Conservation (phyloP, 2,113 vertebrate genomes). For the Tyrannus savana region DNA sequence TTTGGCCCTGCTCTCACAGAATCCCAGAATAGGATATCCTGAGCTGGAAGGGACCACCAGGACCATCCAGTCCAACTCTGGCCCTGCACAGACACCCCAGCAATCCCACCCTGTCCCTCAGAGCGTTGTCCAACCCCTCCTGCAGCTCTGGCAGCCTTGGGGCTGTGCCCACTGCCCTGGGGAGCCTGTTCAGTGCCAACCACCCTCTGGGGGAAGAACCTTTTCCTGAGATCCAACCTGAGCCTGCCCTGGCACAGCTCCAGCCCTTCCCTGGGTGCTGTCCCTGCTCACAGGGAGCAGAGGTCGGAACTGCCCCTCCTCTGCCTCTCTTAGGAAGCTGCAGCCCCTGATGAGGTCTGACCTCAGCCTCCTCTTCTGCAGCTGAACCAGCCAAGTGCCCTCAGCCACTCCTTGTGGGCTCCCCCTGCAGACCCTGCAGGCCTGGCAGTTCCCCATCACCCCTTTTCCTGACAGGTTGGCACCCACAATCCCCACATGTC, state of each 20-base stretch:
- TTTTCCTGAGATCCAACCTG: not conserved
- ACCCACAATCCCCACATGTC: fast-evolving
- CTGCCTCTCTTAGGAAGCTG: not conserved
- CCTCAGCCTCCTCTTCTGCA: not conserved
- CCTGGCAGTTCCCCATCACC: not conserved
- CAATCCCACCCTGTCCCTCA: not conserved
- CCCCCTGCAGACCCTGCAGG: not conserved
- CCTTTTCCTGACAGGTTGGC: too few relatives aligned
- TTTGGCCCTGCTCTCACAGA: not conserved
- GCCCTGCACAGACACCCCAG: not conserved
- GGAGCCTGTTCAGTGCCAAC: not conserved
- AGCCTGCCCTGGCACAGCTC: fast-evolving
- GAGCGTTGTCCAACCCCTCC: not conserved
- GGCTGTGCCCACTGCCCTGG: not conserved
- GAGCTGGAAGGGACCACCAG: not conserved
- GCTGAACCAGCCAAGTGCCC: not conserved
- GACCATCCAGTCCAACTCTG: fast-evolving
- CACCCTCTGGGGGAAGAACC: not conserved
- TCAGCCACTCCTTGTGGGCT: not conserved
- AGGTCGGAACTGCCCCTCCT: not conserved
- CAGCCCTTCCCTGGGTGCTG: fast-evolving
- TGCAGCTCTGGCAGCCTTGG: not conserved
- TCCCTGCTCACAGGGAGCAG: not conserved
- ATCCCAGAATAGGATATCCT: fast-evolving
- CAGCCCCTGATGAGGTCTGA: not conserved